phyloP scores from a whole-genome alignment of 2,888 invertebrate genomes.

The Theretra japonica region DNA sequence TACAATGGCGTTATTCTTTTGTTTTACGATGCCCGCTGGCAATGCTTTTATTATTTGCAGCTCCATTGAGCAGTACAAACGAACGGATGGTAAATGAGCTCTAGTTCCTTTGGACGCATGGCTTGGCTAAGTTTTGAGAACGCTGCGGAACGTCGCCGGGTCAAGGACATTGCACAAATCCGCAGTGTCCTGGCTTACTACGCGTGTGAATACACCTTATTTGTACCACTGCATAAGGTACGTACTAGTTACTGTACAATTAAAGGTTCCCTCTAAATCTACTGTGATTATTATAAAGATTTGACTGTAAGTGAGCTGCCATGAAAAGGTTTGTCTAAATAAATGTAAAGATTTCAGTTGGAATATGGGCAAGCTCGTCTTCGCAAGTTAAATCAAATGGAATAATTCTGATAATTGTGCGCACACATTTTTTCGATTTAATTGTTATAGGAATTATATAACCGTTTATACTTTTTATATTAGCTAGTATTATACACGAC shows the following conservation, averaged over 20 bases:
- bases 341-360: too few species aligned
- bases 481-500: too few species aligned
- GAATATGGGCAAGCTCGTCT: too few species aligned
- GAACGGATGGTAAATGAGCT: slow-evolving; percentile 29
- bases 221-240: background rate
- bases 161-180: slow-evolving; percentile 68
- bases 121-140: slow-evolving; percentile 43
- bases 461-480: too few species aligned
- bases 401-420: too few species aligned
- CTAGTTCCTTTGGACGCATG: slow-evolving; percentile 28
- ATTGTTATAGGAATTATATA: too few species aligned
- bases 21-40: slow-evolving; percentile 17
- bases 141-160: slow-evolving; percentile 63
- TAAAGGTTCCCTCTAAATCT: too few species aligned
- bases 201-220: background rate
- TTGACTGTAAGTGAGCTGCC: too few species aligned
- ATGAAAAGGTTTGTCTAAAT: too few species aligned
- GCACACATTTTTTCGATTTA: too few species aligned
- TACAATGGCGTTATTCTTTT: slow-evolving; percentile 18
- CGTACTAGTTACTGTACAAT: background rate
- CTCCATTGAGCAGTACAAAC: slow-evolving; percentile 24
- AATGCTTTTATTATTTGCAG: slow-evolving; percentile 25
- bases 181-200: slow-evolving; percentile 51
- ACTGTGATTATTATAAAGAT: too few species aligned
- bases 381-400: too few species aligned